Conservation (phyloP, 1,140 invertebrate genomes). For the Acromyrmex heyeri region DNA sequence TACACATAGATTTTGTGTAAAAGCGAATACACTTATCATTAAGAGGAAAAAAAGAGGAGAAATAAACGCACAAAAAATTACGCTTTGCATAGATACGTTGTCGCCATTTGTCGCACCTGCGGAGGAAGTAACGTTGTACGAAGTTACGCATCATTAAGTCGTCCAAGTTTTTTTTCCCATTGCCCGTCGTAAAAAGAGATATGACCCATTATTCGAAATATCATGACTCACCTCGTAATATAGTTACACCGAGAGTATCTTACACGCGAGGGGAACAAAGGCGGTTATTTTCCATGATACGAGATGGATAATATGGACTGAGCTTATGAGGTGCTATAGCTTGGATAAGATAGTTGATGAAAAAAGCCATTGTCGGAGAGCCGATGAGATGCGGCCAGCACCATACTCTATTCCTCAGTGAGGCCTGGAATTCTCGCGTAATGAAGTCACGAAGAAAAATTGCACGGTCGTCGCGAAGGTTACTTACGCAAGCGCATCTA, state of each 20-base stretch:
- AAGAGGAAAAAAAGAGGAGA: neutral
- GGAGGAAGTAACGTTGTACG: slow-evolving; percentile 37
- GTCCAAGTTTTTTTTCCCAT: slow-evolving; percentile 8
- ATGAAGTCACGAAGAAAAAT: slow-evolving; percentile 59
- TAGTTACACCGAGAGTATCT: neutral
- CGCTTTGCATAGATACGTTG: neutral
- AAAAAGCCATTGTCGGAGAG: neutral
- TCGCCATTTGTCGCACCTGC: slow-evolving; percentile 24
- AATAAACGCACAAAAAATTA: neutral
- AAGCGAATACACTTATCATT: neutral
- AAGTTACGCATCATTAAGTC: slow-evolving; percentile 54
- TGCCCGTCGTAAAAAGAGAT: slow-evolving; percentile 19
- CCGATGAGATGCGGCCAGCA: neutral
- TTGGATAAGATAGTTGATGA: neutral
- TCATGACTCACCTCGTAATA: slow-evolving; percentile 22
- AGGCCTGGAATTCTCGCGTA: slow-evolving; percentile 30
- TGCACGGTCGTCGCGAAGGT: slow-evolving; percentile 37
- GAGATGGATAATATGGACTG: neutral
- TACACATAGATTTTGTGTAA: neutral
- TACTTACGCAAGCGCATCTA: slow-evolving; percentile 53
- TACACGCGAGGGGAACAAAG: neutral
- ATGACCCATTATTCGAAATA: slow-evolving; percentile 39
- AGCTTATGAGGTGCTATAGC: neutral
- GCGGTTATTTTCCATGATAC: neutral
- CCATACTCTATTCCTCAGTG: neutral